Base-by-base conservation (phyloP, 64 coral and sea anemone genomes). In the Stylophora pistillata region DNA sequence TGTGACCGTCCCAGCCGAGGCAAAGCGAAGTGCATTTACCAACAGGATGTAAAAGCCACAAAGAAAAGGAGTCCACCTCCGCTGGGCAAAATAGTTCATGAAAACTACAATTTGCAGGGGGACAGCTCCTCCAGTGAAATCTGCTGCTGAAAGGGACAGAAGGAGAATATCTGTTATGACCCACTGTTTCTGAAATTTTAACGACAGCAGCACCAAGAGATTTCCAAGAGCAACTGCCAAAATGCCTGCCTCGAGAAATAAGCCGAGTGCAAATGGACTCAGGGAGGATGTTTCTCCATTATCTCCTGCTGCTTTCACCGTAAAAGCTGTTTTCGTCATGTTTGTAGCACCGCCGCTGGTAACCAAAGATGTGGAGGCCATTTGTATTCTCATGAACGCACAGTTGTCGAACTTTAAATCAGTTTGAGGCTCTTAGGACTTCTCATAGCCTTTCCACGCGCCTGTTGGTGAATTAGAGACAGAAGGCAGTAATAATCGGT, bases 91-190 rank as follows among this genome's bases (percentile, higher is more conserved):
- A 79, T 99, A 95, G 58, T 92, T 95, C 89, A 93, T 95, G 71
- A 99, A 90, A 76, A 93, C 87, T 32, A 99, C 65, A 31, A 99
- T 76, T 59, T 99, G 93, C 16, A 99, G 87, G 63, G 93, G 90
- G 17, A 90, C 70, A 27, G 83, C 73, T 21, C 86, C 96, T 9
- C 92, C 90, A 26, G 93, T 53, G 86, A 99, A 95, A 82, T 99
- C 96, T 16, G 96, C 93, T 15, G 87, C 16, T 10, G 96, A 92
- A 17, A 99, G 72, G 7, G 96, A 99, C 4, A 95, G 33, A 25
- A 99, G 72, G 23, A 99, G 31, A 6, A 99, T 58, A 73, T 99
- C 96, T 1, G 93, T 92, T 16, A 99, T 86, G 9, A 93, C 83
- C 62, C 85, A 77, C 53, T 87, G 89, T 79, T 93, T 99, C 53